Conservation (phyloP, 2,797 vertebrate species). For the Phaenicophaeus curvirostris region DNA sequence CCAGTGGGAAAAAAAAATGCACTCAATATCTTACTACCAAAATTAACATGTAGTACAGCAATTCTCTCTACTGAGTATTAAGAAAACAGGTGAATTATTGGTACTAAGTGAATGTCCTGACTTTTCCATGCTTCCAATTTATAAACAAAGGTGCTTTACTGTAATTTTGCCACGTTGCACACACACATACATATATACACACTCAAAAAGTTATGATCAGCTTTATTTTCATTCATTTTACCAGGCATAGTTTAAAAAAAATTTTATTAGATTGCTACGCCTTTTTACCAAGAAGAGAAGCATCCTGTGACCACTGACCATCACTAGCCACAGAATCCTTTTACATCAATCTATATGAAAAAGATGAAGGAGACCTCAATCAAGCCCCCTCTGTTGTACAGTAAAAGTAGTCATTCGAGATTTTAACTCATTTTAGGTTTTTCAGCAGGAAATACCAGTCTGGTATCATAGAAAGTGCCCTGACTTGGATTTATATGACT, state of each 20-base stretch:
- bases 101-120: not conserved
- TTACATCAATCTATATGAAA: not conserved
- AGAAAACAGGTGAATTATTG: not conserved
- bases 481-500: slow-evolving; percentile 55
- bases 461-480: slow-evolving; percentile 37
- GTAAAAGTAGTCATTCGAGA: slow-evolving; percentile 31
- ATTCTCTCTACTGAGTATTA: not conserved
- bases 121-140: not conserved
- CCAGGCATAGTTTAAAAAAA: not conserved
- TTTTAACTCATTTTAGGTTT: slow-evolving; percentile 32
- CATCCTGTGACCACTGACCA: slow-evolving; percentile 16
- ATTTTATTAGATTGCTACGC: not conserved
- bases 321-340: slow-evolving; percentile 19
- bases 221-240: slow-evolving; percentile 4
- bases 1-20: not conserved
- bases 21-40: not conserved
- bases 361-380: slow-evolving; percentile 41
- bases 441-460: slow-evolving; percentile 32
- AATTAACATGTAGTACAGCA: not conserved
- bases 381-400: not conserved
- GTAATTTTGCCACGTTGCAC: not conserved
- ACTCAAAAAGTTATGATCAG: not conserved
- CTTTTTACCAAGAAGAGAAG: slow-evolving; percentile 5
- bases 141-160: not conserved
- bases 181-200: not conserved